phyloP scores from a whole-genome alignment of 2,888 invertebrate species.

The Argynnis bischoffii region DNA sequence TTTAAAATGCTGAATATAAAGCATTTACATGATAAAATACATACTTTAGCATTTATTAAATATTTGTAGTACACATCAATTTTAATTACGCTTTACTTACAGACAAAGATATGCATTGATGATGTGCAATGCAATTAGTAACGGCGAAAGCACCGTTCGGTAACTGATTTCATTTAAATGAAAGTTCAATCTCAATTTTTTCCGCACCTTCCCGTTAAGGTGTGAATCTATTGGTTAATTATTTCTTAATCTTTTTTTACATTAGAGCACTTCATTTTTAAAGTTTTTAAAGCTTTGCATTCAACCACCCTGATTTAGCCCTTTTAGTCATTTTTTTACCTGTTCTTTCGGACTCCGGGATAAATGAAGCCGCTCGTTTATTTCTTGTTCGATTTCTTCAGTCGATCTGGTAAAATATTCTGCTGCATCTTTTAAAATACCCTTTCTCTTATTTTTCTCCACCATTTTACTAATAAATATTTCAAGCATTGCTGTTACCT shows the following conservation, averaged over 20 bases:
- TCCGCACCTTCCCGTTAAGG: background rate
- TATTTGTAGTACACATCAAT: slow-evolving; percentile 6
- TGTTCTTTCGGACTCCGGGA: slow-evolving; percentile 45
- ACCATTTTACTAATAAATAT: slow-evolving; percentile 55
- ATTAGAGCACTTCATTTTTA: background rate
- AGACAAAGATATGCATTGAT: slow-evolving; percentile 20
- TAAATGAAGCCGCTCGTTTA: slow-evolving; percentile 50
- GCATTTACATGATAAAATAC: too few species aligned
- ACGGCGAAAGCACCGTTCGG: slow-evolving; percentile 10
- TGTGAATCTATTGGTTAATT: background rate
- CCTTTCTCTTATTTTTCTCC: slow-evolving; percentile 48
- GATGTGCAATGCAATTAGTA: slow-evolving; percentile 20
- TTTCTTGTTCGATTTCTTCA: slow-evolving; percentile 53
- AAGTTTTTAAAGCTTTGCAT: too few species aligned
- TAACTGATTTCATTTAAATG: slow-evolving; percentile 21
- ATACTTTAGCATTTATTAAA: background rate
- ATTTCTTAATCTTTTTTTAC: background rate
- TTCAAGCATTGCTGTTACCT: slow-evolving; percentile 61
- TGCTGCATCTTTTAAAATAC: slow-evolving; percentile 52
- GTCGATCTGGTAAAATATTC: slow-evolving; percentile 55
- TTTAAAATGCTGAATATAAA: too few species aligned
- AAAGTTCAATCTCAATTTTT: slow-evolving; percentile 12
- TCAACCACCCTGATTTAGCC: too few species aligned
- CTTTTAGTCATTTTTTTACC: slow-evolving; percentile 2
- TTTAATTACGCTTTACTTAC: slow-evolving; percentile 11